Evolutionary conservation across 1,140 invertebrate species (phyloP), one percentile per base, ranked within the genome.

Genomic region (Apis dorsata): DNA sequence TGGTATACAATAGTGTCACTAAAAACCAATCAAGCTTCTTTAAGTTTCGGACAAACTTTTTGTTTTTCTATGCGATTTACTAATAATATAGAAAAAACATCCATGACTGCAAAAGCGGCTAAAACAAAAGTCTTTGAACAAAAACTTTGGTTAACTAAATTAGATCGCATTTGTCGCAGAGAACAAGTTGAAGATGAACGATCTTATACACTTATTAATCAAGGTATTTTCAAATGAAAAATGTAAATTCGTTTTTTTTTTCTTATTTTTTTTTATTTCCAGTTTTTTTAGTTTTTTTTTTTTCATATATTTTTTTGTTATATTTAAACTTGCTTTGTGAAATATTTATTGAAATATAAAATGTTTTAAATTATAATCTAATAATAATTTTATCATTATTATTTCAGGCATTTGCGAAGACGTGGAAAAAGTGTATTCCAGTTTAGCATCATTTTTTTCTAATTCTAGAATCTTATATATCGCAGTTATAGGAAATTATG

Each of bases 1-100:
- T 95, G 94, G 89, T 95, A 94, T 88, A 94, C 95, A 57, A 95
- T 96, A 84, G 94, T 95, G 15, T 95, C 95, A 5, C 93, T 94
- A 57, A 93, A 94, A 72, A 94, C 88, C 62, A 86, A 91, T 0
- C 92, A 93, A 44, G 92, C 93, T 0, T 92, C 88, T 5, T 85
- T 59, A 28, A 79, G 59, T 15, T 28, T 44, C 13, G 84, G 83
- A 13, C 72, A 92, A 83, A 93, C 91, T 0, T 89, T 90, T 77
- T 94, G 93, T 81, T 91, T 94, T 70, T 91, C 93, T 5, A 93
- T 94, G 93, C 90, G 90, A 53, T 65, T 90, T 66, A 89, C 88
- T 24, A 76, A 73, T 73, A 85, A 73, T 34, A 57, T 57, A 63
- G 78, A 79, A 12, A 91, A 90, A 83, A 62, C 81, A 84, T 24